Evolutionary conservation across 1,140 invertebrate species (phyloP).

Genomic region (Bilobella aurantiaca): DNA sequence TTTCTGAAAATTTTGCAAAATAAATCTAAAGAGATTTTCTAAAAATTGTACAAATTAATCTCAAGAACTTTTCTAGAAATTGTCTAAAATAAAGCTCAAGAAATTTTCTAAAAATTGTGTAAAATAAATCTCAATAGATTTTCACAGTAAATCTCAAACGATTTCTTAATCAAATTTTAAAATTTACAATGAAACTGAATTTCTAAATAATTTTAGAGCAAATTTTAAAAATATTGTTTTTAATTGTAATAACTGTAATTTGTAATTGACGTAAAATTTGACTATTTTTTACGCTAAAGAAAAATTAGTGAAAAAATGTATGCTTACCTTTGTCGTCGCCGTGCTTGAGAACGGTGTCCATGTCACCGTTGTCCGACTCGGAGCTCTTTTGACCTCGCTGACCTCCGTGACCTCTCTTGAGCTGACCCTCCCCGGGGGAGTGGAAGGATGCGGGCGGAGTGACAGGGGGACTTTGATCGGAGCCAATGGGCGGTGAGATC

Average conservation of each 20-base stretch:
- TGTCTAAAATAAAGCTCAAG: too few relatives aligned
- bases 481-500: constrained; percentile 33
- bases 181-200: neutral
- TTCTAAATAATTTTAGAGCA: neutral
- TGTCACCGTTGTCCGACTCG: neutral
- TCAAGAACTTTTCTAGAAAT: neutral
- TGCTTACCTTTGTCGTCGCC: constrained; percentile 28
- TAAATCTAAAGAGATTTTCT: neutral
- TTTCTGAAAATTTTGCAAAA: neutral
- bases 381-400: neutral
- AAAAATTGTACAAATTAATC: neutral
- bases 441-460: constrained; percentile 30
- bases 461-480: constrained; percentile 34
- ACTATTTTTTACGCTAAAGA: neutral
- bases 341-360: neutral
- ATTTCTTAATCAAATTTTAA: neutral
- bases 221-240: neutral
- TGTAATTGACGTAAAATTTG: neutral
- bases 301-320: neutral
- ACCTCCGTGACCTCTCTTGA: neutral
- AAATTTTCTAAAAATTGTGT: neutral
- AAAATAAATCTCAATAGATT: too few relatives aligned
- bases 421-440: constrained; percentile 17
- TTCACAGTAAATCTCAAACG: neutral
- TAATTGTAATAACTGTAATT: neutral